These are phyloP conservation scores for Gordius sp. DNA, from an alignment of 2,888 invertebrate genomes.

Conservation along the genomic window DNA sequence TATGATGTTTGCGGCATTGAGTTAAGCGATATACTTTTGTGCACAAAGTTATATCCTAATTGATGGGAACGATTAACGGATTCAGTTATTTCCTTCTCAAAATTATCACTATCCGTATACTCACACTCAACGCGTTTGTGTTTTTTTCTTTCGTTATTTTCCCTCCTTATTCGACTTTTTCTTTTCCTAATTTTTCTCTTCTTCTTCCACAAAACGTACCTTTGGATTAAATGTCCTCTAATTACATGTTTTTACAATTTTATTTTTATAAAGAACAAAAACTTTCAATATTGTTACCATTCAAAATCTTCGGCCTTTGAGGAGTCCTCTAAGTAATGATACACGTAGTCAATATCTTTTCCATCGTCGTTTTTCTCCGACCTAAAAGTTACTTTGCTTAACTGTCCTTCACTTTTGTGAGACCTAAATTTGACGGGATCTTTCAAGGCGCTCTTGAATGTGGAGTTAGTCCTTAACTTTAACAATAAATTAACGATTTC, in stretches of 20 bases:
- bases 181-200: not conserved
- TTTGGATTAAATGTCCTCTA: not conserved
- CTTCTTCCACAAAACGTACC: conserved; percentile 11
- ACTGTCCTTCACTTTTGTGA: not conserved
- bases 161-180: not conserved
- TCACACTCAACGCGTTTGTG: too few species aligned
- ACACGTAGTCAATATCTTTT: conserved; percentile 1
- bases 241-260: too few species aligned
- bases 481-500: not conserved
- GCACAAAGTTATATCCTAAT: too few species aligned
- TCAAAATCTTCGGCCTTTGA: conserved; percentile 1
- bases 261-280: not conserved
- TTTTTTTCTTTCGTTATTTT: too few species aligned
- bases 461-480: not conserved
- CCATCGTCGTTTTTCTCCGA: not conserved
- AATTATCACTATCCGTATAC: too few species aligned
- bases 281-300: conserved; percentile 1
- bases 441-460: not conserved
- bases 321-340: conserved; percentile 2
- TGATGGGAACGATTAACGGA: too few species aligned
- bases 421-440: too few species aligned
- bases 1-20: too few species aligned
- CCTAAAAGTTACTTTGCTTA: conserved; percentile 1
- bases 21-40: too few species aligned
- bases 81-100: too few species aligned